Percentiles rank a stretch among this genome's conserved stretches.
Conservation (phyloP, 64 coral and sea anemone species). For the Montipora foliosa region DNA sequence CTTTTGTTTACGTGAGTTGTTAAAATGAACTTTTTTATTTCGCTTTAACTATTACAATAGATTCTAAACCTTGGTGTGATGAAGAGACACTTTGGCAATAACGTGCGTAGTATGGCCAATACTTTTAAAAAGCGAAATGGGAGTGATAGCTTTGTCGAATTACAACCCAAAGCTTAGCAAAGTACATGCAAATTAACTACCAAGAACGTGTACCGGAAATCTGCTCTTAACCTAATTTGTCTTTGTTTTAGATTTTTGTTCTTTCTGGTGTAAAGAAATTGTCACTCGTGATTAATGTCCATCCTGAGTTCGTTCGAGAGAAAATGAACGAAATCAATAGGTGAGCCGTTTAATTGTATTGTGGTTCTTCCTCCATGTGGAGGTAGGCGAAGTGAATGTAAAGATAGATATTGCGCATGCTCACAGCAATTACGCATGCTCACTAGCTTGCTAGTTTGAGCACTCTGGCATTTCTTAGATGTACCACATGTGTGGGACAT, state of each 20-base stretch:
- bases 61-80: no score
- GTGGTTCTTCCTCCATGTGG: neutral
- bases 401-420: no score
- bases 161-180: neutral
- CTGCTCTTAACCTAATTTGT: neutral
- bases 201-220: neutral
- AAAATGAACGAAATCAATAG: constrained; percentile 21
- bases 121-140: neutral
- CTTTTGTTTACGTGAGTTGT: constrained; percentile 42
- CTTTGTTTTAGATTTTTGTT: constrained; percentile 29
- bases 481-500: no score
- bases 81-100: no score
- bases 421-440: no score
- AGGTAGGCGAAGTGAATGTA: neutral
- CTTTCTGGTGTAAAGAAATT: constrained; percentile 15
- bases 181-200: no score
- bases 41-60: no score
- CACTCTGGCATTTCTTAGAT: no score
- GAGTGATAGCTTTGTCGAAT: neutral
- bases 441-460: no score
- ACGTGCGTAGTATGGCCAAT: no score
- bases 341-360: neutral
- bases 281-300: constrained; percentile 14
- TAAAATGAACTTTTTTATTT: neutral
- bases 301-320: constrained; percentile 13